Evolutionary conservation across 2,113 vertebrate species (phyloP).

Genomic region (Stercorarius parasiticus): DNA sequence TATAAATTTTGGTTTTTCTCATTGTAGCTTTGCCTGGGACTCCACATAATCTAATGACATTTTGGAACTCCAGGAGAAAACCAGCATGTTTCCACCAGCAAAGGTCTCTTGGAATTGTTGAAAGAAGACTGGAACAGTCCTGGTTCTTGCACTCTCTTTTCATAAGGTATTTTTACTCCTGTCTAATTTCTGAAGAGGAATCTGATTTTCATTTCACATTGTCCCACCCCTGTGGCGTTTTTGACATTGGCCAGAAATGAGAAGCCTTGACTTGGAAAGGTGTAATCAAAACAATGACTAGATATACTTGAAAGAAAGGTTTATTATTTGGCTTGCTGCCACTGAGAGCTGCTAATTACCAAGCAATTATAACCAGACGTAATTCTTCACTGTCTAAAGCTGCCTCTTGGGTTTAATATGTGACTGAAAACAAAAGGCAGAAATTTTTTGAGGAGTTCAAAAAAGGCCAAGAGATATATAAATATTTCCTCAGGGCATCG

Average conservation of each 20-base stretch:
- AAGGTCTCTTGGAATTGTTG: not conserved
- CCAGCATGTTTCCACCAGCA: not conserved
- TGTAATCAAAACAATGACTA: constrained; percentile 43
- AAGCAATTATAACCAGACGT: constrained; percentile 20
- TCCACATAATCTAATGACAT: not conserved
- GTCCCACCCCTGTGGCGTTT: not conserved
- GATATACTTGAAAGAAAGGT: constrained; percentile 18
- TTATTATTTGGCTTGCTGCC: constrained; percentile 43
- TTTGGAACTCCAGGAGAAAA: constrained; percentile 8
- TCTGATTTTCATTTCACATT: not conserved
- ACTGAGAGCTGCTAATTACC: constrained; percentile 19
- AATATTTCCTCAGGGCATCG: constrained; percentile 28
- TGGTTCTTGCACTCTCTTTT: not conserved
- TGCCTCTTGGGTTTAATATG: constrained; percentile 19
- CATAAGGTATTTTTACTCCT: not conserved
- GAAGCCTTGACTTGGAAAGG: constrained; percentile 19
- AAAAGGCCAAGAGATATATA: not conserved
- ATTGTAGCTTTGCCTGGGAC: not conserved
- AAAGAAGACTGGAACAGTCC: not conserved
- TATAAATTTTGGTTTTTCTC: not conserved
- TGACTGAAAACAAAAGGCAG: constrained; percentile 13
- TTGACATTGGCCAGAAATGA: not conserved
- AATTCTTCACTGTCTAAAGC: constrained; percentile 4
- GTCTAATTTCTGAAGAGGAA: not conserved
- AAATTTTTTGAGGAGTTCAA: not conserved